Evolutionary conservation across 2,797 vertebrate species (phyloP), one percentile per base, ranked within the genome.

Genomic region (Enteromius viviparus): DNA sequence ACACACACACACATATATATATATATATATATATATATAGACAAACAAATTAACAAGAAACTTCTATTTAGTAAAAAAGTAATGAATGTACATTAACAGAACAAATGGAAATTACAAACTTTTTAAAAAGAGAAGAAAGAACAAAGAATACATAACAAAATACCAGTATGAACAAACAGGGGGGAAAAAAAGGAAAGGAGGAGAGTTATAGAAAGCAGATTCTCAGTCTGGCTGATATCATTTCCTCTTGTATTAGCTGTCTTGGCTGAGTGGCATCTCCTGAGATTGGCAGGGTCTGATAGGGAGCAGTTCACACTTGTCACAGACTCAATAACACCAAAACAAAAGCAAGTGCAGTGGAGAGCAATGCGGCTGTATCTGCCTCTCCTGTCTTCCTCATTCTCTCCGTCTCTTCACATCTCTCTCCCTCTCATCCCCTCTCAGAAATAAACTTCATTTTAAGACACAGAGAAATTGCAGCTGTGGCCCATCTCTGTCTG

Each of bases 271-370:
- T 65, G 68, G 79, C 78, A 75, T 84, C 81, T 81, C 84, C 68
- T 15, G 82, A 89, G 88, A 84, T 84, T 86, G 79, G 80, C 68
- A 32, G 68, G 69, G 70, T 85, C 80, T 88, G 85, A 89, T 86
- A 74, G 68, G 77, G 79, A 72, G 80, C 84, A 82, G 65, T 75
- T 82, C 77, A 62, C 78, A 76, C 76, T 79, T 88, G 79, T 81
- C 81, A 79, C 85, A 76, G 58, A 62, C 60, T 77, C 81, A 86
- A 82, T 84, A 87, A 85, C 75, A 49, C 75, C 80, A 85, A 87
- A 87, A 76, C 76, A 80, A 68, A 85, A 81, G 58, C 40, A 78
- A 71, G 32, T 66, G 64, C 55, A 45, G 72, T 79, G 74, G 32
- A 45, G 40, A 76, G 42, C 32, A 75, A 79, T 64, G 47, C 23